Percentiles rank a stretch among this genome's conserved stretches.
Evolutionary conservation across 2,113 vertebrate species (phyloP).

Genomic region (Sturnus vulgaris): DNA sequence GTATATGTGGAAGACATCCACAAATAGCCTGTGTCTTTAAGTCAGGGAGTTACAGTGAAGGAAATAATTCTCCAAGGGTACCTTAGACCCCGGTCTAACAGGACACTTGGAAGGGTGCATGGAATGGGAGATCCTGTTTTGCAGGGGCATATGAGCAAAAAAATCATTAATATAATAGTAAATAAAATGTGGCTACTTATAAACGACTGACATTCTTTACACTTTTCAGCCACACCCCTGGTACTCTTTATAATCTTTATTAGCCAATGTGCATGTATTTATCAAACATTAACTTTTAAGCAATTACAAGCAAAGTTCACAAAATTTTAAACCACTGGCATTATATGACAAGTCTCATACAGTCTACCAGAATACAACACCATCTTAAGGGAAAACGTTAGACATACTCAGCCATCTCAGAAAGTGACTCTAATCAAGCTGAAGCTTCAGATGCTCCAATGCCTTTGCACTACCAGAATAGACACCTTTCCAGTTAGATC

Average conservation of each 20-base stretch:
- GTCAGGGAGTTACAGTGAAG: neutral
- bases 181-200: neutral
- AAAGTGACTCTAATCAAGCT: neutral
- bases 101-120: neutral
- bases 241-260: neutral
- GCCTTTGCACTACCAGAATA: neutral
- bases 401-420: neutral
- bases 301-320: neutral
- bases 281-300: neutral
- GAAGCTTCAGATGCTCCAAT: neutral
- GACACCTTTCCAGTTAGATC: neutral
- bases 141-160: neutral
- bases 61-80: neutral
- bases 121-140: neutral
- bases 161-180: neutral
- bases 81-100: neutral
- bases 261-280: neutral
- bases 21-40: neutral
- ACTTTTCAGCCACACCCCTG: neutral
- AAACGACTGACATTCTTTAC: neutral
- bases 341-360: neutral
- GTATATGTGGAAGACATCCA: neutral
- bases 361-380: neutral
- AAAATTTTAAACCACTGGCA: neutral
- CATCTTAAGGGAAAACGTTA: neutral